Percentiles rank a stretch among this genome's conserved stretches.
Conservation (phyloP, 2,888 invertebrate genomes). For the Cyrtodaria siliqua region DNA sequence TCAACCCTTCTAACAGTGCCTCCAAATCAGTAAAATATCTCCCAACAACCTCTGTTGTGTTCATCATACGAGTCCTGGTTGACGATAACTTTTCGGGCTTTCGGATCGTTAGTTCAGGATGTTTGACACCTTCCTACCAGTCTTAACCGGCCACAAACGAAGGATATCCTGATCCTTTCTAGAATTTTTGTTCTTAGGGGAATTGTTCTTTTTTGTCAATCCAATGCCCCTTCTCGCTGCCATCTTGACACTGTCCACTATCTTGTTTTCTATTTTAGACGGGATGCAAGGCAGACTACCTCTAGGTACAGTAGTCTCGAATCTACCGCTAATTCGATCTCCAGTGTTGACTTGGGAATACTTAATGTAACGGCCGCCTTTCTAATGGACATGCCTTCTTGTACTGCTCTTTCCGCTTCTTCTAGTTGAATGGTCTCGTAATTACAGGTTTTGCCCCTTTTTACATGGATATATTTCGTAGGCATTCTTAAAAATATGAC, state of each 20-base stretch:
- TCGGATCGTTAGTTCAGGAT: conserved; percentile 29
- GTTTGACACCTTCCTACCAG: conserved; percentile 41
- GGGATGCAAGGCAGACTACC: too few species aligned
- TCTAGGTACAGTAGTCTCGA: too few species aligned
- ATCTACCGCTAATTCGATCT: too few species aligned
- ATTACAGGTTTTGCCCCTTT: not conserved
- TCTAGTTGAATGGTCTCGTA: not conserved
- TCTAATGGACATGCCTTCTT: conserved; percentile 4
- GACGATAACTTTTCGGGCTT: conserved; percentile 42
- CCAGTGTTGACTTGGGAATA: conserved; percentile 2
- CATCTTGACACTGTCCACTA: too few species aligned
- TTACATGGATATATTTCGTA: too few species aligned
- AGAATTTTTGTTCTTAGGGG: conserved; percentile 16
- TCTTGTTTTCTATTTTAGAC: too few species aligned
- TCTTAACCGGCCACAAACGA: conserved; percentile 33
- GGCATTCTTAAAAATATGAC: too few species aligned
- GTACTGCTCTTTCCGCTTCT: not conserved
- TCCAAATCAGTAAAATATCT: conserved; percentile 15
- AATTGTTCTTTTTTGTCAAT: not conserved
- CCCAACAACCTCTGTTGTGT: conserved; percentile 14
- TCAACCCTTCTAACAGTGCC: conserved; percentile 8
- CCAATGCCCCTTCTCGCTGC: too few species aligned
- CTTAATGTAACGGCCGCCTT: not conserved
- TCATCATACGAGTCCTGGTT: conserved; percentile 34
- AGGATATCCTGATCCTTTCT: conserved; percentile 4